A percentile compares a stretch with the other conserved stretches of the same genome.
phyloP scores from a whole-genome alignment of 2,888 invertebrate genomes.

The Apotomis betuletana region DNA sequence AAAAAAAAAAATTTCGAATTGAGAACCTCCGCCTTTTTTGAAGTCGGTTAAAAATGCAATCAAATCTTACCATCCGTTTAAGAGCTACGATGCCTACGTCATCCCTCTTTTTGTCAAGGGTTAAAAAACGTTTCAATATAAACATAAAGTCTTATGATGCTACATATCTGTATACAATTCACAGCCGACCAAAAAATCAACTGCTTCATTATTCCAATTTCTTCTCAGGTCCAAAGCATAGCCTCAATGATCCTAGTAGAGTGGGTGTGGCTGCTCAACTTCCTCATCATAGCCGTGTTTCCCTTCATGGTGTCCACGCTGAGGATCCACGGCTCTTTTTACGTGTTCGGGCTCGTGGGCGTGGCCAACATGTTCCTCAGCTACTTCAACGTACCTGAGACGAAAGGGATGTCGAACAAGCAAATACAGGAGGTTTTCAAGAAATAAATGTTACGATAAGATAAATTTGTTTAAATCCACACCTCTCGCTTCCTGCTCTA shows the following conservation, averaged over 20 bases:
- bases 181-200: too few species aligned
- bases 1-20: too few species aligned
- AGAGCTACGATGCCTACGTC: too few species aligned
- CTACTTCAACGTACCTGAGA: slow-evolving; percentile 72
- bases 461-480: neutral
- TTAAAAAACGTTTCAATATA: too few species aligned
- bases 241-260: slow-evolving; percentile 73
- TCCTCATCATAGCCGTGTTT: slow-evolving; percentile 70
- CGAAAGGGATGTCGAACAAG: slow-evolving; percentile 72
- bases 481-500: too few species aligned
- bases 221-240: slow-evolving; percentile 65
- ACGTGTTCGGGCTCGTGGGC: slow-evolving; percentile 63
- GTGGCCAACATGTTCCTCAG: slow-evolving; percentile 58
- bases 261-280: slow-evolving; percentile 74
- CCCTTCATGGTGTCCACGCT: slow-evolving; percentile 60
- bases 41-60: too few species aligned
- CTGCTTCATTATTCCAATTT: neutral
- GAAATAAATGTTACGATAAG: slow-evolving; percentile 17
- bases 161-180: too few species aligned
- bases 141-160: too few species aligned
- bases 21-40: too few species aligned
- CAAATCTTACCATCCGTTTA: too few species aligned
- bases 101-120: too few species aligned
- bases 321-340: slow-evolving; percentile 69
- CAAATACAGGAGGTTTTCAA: slow-evolving; percentile 63